Percentiles rank a stretch among this genome's conserved stretches.
Conservation (phyloP, 2,888 invertebrate genomes). For the Amblyjoppa fuscipennis region DNA sequence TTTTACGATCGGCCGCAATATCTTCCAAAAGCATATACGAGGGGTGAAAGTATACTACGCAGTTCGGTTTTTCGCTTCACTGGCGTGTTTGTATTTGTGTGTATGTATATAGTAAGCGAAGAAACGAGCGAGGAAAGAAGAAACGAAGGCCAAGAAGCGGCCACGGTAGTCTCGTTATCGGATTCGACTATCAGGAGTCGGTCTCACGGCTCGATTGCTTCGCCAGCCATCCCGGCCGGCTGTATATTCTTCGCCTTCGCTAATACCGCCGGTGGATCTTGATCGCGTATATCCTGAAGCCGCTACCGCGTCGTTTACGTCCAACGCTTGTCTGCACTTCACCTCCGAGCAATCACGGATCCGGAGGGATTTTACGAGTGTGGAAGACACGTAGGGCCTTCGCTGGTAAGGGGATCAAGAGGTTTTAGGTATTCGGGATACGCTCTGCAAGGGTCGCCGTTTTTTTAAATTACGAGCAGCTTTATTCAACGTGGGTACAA, state of each 20-base stretch:
- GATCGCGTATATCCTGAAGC: slow-evolving; percentile 22
- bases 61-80: slow-evolving; percentile 40
- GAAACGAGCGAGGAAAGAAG: slow-evolving; percentile 35
- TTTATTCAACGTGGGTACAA: background rate
- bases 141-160: slow-evolving; percentile 32
- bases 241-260: slow-evolving; percentile 34
- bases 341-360: slow-evolving; percentile 29
- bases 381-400: background rate
- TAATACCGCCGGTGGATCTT: slow-evolving; percentile 33
- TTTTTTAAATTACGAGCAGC: slow-evolving; percentile 4
- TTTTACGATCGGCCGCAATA: slow-evolving; percentile 47
- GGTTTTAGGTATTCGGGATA: background rate
- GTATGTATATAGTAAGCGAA: background rate
- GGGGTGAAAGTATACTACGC: background rate
- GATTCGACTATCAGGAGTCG: slow-evolving; percentile 36
- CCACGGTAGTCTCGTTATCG: slow-evolving; percentile 57
- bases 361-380: slow-evolving; percentile 21
- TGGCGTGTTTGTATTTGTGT: background rate
- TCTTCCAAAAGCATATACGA: slow-evolving; percentile 41
- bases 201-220: slow-evolving; percentile 20
- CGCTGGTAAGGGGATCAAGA: background rate
- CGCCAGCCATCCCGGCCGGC: slow-evolving; percentile 6
- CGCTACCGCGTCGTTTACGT: slow-evolving; percentile 5
- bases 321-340: slow-evolving; percentile 7
- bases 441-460: background rate